Evolutionary conservation across 2,113 vertebrate genomes (phyloP).

Genomic region (Paradisaea rubra): DNA sequence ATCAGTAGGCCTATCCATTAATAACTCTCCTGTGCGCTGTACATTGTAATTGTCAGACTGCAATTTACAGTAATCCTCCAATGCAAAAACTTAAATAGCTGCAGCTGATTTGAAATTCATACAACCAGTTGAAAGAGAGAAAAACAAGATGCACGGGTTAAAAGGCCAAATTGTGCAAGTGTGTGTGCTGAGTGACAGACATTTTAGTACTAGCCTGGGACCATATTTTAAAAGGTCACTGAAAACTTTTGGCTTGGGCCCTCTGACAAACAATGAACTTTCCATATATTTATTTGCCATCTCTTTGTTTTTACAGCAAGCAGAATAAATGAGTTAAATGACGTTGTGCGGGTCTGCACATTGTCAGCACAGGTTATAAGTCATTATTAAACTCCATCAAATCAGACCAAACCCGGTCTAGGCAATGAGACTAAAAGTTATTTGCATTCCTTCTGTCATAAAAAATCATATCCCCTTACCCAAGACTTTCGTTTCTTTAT

Average conservation of each 20-base stretch:
- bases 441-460: slow-evolving; percentile 86
- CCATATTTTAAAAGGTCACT: slow-evolving; percentile 85
- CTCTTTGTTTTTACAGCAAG: slow-evolving; percentile 92
- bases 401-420: slow-evolving; percentile 79
- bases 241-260: slow-evolving; percentile 82
- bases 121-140: slow-evolving; percentile 80
- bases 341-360: slow-evolving; percentile 88
- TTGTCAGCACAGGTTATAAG: slow-evolving; percentile 96
- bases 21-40: slow-evolving; percentile 84
- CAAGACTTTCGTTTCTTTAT: slow-evolving; percentile 85
- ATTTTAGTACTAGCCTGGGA: slow-evolving; percentile 88
- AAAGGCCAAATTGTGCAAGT: slow-evolving; percentile 78
- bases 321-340: slow-evolving; percentile 93
- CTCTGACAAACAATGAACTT: slow-evolving; percentile 86
- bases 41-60: slow-evolving; percentile 88
- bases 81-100: slow-evolving; percentile 75
- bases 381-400: slow-evolving; percentile 90
- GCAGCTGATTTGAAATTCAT: slow-evolving; percentile 84
- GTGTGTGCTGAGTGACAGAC: slow-evolving; percentile 87
- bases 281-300: slow-evolving; percentile 90
- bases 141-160: slow-evolving; percentile 81
- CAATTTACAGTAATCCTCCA: slow-evolving; percentile 88
- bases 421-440: slow-evolving; percentile 79
- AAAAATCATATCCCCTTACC: slow-evolving; percentile 88
- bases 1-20: slow-evolving; percentile 84